These are phyloP conservation scores for Paramormyrops kingsleyae DNA, from an alignment of 2,113 vertebrate genomes.

Conservation along the genomic window DNA sequence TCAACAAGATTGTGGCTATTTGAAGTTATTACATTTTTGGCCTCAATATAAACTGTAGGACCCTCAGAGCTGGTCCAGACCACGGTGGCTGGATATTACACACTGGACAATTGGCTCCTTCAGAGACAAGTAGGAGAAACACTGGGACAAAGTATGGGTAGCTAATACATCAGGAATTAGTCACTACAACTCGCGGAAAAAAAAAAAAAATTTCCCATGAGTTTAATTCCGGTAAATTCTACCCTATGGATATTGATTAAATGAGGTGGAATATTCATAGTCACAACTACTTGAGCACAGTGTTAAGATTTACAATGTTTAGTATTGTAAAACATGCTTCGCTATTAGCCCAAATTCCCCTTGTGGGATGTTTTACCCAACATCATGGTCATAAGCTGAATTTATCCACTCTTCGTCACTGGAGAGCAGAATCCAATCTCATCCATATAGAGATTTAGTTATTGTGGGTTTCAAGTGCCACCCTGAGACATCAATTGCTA, in stretches of 20 bases:
- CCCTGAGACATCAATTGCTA: neutral
- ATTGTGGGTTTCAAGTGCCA: neutral
- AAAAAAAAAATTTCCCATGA: neutral
- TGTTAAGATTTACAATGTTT: neutral
- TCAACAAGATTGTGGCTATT: slow-evolving; percentile 51
- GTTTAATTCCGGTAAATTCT: neutral
- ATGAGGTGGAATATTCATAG: slow-evolving; percentile 2
- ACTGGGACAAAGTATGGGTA: neutral
- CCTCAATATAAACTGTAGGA: slow-evolving; percentile 57
- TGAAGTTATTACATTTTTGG: slow-evolving; percentile 62
- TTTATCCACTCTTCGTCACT: neutral
- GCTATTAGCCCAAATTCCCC: neutral
- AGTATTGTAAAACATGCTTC: neutral
- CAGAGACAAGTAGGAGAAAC: neutral
- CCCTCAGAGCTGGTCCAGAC: slow-evolving; percentile 51
- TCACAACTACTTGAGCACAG: slow-evolving; percentile 1
- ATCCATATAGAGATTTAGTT: neutral
- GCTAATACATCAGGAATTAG: neutral
- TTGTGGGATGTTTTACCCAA: neutral
- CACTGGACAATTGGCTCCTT: slow-evolving; percentile 40
- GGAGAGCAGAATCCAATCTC: neutral
- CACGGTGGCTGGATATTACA: slow-evolving; percentile 63
- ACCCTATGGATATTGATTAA: neutral
- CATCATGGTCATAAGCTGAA: neutral
- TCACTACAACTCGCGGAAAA: neutral